Evolutionary conservation across 2,888 invertebrate species (phyloP).

Genomic region (Troides aeacus): DNA sequence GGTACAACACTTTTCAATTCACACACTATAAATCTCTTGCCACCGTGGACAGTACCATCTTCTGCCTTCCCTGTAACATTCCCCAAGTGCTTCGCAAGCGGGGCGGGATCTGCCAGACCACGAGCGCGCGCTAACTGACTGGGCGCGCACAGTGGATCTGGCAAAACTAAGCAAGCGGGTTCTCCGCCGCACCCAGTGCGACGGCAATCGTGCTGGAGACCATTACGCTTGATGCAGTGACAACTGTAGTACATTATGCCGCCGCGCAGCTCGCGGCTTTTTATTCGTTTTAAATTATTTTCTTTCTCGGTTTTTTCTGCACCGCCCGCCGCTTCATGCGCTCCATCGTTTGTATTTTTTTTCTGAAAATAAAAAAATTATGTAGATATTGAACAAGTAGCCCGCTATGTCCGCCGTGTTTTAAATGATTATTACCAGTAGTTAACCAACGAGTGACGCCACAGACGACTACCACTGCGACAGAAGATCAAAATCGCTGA

Average conservation of each 20-base stretch:
- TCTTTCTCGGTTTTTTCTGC: constrained; percentile 69
- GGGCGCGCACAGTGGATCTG: constrained; percentile 78
- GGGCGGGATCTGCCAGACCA: constrained; percentile 63
- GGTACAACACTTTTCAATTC: constrained; percentile 66
- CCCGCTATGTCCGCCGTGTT: constrained; percentile 57
- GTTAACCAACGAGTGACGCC: constrained; percentile 41
- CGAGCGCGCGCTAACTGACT: constrained; percentile 73
- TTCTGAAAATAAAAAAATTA: constrained; percentile 49
- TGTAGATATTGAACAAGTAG: constrained; percentile 23
- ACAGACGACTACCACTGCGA: constrained; percentile 64
- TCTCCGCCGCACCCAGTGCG: constrained; percentile 77
- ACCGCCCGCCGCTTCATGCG: constrained; percentile 50
- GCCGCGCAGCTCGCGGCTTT: constrained; percentile 77
- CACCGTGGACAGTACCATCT: constrained; percentile 42
- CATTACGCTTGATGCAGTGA: constrained; percentile 80
- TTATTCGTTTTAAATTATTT: constrained; percentile 69
- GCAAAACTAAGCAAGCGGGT: constrained; percentile 73
- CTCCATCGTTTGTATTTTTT: constrained; percentile 49
- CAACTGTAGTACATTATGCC: constrained; percentile 79
- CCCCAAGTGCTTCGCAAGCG: constrained; percentile 55
- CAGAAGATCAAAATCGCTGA: constrained; percentile 72
- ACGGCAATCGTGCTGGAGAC: constrained; percentile 80
- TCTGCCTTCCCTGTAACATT: constrained; percentile 43
- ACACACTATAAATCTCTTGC: constrained; percentile 71
- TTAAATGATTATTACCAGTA: constrained; percentile 56